phyloP scores from a whole-genome alignment of 2,113 vertebrate genomes.

The Catharus fuscescens region DNA sequence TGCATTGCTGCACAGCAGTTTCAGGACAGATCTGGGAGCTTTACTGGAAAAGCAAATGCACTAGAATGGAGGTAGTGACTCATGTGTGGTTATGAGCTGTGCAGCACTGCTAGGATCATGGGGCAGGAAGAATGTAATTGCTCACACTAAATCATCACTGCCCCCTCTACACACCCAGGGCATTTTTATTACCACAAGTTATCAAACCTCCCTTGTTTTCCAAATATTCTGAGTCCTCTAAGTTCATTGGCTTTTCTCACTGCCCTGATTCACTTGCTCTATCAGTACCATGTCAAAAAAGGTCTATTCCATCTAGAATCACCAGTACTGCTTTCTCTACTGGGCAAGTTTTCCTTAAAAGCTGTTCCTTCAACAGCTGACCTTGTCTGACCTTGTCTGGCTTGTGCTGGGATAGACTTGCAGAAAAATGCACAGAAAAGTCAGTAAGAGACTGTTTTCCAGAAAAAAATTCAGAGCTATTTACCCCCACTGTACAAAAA shows the following conservation, averaged over 20 bases:
- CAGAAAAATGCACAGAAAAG: background rate
- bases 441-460: background rate
- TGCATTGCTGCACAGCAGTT: background rate
- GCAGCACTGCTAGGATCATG: background rate
- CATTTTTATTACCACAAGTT: background rate
- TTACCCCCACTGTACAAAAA: background rate
- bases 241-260: background rate
- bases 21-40: background rate
- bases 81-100: background rate
- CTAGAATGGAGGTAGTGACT: background rate
- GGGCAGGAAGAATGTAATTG: slow-evolving; percentile 1
- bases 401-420: background rate
- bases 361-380: background rate
- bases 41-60: slow-evolving; percentile 6
- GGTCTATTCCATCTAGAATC: background rate
- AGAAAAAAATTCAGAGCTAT: background rate
- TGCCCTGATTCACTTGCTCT: background rate
- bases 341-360: background rate
- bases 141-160: background rate
- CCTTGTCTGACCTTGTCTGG: background rate
- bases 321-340: background rate
- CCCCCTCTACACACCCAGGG: background rate
- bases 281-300: background rate
- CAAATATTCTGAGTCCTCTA: background rate
- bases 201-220: background rate